A percentile compares a stretch with the other conserved stretches of the same genome.
Evolutionary conservation across 2,888 invertebrate genomes (phyloP).

Genomic region (Melipona beecheii): DNA sequence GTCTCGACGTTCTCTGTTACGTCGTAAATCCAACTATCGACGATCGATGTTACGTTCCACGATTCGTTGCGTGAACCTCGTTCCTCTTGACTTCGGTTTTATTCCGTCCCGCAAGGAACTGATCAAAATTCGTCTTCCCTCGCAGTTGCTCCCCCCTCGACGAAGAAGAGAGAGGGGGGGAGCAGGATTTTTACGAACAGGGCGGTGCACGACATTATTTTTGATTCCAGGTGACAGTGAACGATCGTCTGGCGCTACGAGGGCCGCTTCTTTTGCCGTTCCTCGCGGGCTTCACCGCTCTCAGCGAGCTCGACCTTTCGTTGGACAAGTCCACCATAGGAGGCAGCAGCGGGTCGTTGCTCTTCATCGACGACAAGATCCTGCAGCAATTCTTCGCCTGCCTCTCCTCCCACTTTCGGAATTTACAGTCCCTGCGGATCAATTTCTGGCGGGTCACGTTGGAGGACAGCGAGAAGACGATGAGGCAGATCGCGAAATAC

Average conservation of each 20-base stretch:
- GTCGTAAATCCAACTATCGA: not conserved
- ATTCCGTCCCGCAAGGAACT: not conserved
- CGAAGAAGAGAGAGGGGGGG: not conserved
- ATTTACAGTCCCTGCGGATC: conserved; percentile 82
- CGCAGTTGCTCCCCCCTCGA: too few species aligned
- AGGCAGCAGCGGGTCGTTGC: conserved; percentile 77
- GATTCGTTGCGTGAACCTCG: not conserved
- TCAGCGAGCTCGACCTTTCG: conserved; percentile 85
- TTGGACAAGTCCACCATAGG: conserved; percentile 84
- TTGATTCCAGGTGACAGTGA: conserved; percentile 82
- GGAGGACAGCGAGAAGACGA: conserved; percentile 81
- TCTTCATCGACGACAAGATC: conserved; percentile 85
- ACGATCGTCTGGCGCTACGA: conserved; percentile 84
- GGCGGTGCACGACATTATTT: conserved; percentile 50
- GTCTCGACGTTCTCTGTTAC: conserved; percentile 14
- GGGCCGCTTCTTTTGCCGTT: conserved; percentile 85
- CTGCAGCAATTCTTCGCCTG: conserved; percentile 84
- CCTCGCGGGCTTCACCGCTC: conserved; percentile 84
- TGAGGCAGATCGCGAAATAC: conserved; percentile 80
- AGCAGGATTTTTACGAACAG: conserved; percentile 25
- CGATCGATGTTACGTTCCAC: conserved; percentile 19
- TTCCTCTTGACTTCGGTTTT: not conserved
- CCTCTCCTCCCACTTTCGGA: conserved; percentile 83
- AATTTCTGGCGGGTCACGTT: conserved; percentile 82
- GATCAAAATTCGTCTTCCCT: conserved; percentile 6